Percentiles rank a stretch among this genome's conserved stretches.
These are phyloP conservation scores for Heliconius erato DNA, from an alignment of 2,888 invertebrate species.

Conservation along the genomic window DNA sequence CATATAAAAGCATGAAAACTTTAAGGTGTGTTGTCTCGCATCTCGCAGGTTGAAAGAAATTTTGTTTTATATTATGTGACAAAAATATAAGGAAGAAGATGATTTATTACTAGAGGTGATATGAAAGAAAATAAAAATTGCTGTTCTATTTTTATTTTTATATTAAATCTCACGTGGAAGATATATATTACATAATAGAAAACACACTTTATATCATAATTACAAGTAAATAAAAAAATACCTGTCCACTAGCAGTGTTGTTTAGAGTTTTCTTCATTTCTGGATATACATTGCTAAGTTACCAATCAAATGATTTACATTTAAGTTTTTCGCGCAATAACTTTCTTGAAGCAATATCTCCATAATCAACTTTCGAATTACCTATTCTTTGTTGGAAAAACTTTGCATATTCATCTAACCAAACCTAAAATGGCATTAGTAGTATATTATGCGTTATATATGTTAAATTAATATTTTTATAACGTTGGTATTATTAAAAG, in stretches of 20 bases:
- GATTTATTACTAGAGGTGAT: no score
- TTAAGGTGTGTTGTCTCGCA: no score
- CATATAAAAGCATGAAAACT: neutral
- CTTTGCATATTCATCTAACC: constrained; percentile 97
- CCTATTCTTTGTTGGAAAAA: constrained; percentile 99
- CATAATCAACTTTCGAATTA: constrained; percentile 94
- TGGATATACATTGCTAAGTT: constrained; percentile 97
- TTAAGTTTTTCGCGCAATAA: constrained; percentile 91
- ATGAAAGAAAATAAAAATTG: no score
- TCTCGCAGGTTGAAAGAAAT: constrained; percentile 26
- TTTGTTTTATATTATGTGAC: no score
- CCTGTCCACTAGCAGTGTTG: constrained; percentile 97
- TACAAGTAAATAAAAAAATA: constrained; percentile 65
- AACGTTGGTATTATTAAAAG: no score
- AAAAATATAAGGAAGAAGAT: no score
- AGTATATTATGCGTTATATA: neutral
- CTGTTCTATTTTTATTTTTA: neutral
- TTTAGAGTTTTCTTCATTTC: constrained; percentile 98
- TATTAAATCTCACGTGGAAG: neutral
- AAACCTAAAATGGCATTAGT: constrained; percentile 85
- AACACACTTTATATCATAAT: neutral
- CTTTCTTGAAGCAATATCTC: constrained; percentile 93
- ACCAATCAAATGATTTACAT: constrained; percentile 99
- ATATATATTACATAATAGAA: neutral
- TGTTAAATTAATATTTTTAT: no score